Evolutionary conservation across 2,113 vertebrate species (phyloP).

Genomic region (Lonchura striata): DNA sequence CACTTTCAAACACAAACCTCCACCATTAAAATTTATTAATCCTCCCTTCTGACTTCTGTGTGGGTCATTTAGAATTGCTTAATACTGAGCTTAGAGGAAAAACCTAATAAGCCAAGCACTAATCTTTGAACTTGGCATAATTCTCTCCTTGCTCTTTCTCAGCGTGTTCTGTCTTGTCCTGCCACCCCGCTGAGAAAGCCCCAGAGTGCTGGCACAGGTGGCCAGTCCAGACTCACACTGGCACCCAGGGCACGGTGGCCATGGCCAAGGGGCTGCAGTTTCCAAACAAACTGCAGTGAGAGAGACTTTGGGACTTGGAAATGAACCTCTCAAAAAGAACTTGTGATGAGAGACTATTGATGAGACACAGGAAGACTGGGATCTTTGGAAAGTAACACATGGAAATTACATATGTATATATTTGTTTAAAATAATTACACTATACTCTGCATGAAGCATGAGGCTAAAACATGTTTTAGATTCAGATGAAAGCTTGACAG

Average conservation of each 20-base stretch:
- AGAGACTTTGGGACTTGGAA: background rate
- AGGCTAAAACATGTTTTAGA: background rate
- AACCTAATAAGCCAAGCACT: background rate
- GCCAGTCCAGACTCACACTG: accelerated
- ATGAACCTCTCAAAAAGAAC: background rate
- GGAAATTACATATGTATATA: background rate
- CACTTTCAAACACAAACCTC: background rate
- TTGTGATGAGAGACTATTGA: background rate
- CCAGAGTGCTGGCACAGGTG: background rate
- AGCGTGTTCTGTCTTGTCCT: conserved; percentile 26
- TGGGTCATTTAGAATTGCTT: conserved; percentile 1
- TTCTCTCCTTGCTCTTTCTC: background rate
- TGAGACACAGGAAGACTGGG: background rate
- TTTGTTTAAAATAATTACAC: background rate
- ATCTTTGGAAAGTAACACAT: background rate
- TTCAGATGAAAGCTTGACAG: background rate
- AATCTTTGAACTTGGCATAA: conserved; percentile 14
- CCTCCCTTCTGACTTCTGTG: background rate
- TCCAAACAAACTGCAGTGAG: background rate
- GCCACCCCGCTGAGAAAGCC: background rate
- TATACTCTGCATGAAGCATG: background rate
- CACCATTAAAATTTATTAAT: conserved; percentile 8
- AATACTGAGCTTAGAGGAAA: background rate
- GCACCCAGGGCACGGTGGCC: accelerated
- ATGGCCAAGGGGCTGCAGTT: background rate